These are phyloP conservation scores for Chelidonichthys spinosus DNA, from an alignment of 2,797 vertebrate genomes.

Conservation along the genomic window DNA sequence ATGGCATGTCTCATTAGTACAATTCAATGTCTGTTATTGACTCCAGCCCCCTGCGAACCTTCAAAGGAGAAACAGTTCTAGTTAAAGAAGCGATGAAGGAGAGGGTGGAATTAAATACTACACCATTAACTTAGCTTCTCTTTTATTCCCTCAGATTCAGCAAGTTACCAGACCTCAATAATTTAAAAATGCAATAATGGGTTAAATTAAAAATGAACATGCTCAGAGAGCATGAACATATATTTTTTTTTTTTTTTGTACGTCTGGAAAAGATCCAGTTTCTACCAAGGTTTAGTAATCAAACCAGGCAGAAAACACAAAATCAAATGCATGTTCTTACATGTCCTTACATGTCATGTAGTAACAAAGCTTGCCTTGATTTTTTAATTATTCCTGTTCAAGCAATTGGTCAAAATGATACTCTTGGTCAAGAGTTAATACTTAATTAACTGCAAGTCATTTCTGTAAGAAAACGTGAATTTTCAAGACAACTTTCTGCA, in stretches of 20 bases:
- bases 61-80: not conserved
- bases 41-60: not conserved
- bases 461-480: not conserved
- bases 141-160: not conserved
- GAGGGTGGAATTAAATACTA: conserved; percentile 1
- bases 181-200: no score
- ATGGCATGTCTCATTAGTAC: not conserved
- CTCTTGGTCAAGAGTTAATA: not conserved
- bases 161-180: not conserved
- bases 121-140: not conserved
- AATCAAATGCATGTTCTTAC: no score
- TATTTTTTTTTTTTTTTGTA: not conserved
- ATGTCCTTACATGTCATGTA: no score
- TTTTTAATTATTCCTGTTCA: not conserved
- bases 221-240: no score
- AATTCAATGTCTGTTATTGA: not conserved
- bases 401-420: conserved; percentile 3
- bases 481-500: not conserved
- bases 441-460: not conserved
- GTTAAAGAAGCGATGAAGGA: not conserved
- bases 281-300: not conserved
- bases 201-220: no score
- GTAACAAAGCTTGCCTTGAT: not conserved
- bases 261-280: not conserved
- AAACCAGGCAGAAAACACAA: not conserved